These are phyloP conservation scores for Lichenostomus cassidix DNA, from an alignment of 2,113 vertebrate genomes.

Conservation along the genomic window DNA sequence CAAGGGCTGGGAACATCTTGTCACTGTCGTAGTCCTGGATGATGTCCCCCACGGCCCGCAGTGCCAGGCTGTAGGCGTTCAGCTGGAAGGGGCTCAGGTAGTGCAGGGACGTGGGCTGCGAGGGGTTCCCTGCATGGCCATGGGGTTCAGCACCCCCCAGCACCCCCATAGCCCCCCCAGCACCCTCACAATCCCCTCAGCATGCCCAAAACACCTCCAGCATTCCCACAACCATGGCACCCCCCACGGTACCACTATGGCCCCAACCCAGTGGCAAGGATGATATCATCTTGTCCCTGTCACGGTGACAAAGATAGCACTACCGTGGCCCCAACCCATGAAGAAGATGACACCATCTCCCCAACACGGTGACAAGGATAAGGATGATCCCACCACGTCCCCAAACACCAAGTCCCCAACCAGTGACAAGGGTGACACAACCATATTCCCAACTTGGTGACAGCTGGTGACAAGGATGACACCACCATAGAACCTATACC, in stretches of 20 bases:
- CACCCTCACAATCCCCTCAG: not conserved
- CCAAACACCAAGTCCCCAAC: not conserved
- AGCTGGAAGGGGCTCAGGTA: not conserved
- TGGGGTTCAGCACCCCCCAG: not conserved
- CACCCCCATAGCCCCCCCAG: not conserved
- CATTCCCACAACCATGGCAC: not conserved
- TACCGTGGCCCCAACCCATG: not conserved
- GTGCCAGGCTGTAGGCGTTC: not conserved
- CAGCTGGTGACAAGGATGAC: not conserved
- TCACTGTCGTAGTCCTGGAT: not conserved
- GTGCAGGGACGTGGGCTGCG: not conserved
- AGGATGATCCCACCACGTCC: not conserved
- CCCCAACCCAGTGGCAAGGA: not conserved
- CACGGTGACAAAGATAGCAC: not conserved
- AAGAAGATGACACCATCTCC: not conserved
- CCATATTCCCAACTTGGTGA: not conserved
- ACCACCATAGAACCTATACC: not conserved
- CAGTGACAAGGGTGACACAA: not conserved
- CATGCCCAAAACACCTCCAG: not conserved
- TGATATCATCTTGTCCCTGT: not conserved
- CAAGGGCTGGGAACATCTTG: conserved; percentile 11
- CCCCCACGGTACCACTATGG: not conserved
- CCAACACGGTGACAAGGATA: not conserved
- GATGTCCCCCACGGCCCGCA: not conserved
- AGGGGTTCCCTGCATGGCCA: not conserved